Evolutionary conservation across 30 jellyfish, hydroid and myxozoan species (phyloP), one percentile per base, ranked within the genome.

Genomic region (Turritopsis rubra): DNA sequence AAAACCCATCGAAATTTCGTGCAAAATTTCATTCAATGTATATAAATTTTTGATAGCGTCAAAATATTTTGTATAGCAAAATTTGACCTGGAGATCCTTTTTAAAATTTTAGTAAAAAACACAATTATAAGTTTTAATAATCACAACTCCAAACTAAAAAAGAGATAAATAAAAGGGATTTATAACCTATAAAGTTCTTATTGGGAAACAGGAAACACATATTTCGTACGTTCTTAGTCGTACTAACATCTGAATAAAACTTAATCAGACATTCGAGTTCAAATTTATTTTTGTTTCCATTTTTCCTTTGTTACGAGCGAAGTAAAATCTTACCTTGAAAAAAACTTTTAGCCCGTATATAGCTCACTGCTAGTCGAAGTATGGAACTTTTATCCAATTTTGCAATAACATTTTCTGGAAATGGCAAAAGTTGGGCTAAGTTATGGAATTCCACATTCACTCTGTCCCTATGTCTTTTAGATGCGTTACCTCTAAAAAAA

Each of bases 361-460:
- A 91, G 81, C 97, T 91, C 66, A 91, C 96, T 5, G 97, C 95
- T 25, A 91, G 89, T 18, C 97, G 86, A 9, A 91, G 88, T 53
- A 91, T 91, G 18, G 97, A 91, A 71, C 97, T 91, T 71, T 91
- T 91, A 85, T 91, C 97, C 77, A 91, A 81, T 53, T 91, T 91
- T 22, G 96, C 89, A 29, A 91, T 91, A 71, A 91, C 95, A 23
- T 73, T 82, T 75, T 91, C 97, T 0, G 97, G 97, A 71, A 84
- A 91, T 16, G 97, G 97, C 54, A 91, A 82, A 72, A 91, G 90
- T 65, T 91, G 82, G 28, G 97, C 97, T 54, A 91, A 79, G 80
- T 91, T 91, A 71, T 82, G 86, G 91, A 91, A 91, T 60, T 91
- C 97, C 52, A 91, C 89, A 73, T 91, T 91, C 27, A 91, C 97